Percentiles rank a stretch among this genome's conserved stretches.
These are phyloP conservation scores for Ianthella basta DNA, from an alignment of 37 sponge, comb jelly and placozoan species.

Conservation along the genomic window DNA sequence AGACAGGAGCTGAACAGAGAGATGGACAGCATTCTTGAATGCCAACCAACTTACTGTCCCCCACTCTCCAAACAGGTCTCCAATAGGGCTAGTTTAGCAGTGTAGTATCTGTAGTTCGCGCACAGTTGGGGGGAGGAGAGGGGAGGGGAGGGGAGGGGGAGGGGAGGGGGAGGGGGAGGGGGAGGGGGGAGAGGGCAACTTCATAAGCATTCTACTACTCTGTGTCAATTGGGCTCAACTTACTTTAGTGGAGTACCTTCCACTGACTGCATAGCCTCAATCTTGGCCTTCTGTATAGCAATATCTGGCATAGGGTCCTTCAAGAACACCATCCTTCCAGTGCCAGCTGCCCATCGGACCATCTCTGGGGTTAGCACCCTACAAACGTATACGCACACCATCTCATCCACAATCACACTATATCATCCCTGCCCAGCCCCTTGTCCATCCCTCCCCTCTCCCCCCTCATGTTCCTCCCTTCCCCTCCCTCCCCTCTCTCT, in stretches of 20 bases:
- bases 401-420: too few species aligned
- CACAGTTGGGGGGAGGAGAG: not conserved
- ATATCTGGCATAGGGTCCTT: constrained; percentile 76
- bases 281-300: constrained; percentile 50
- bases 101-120: constrained; percentile 68
- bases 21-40: not conserved
- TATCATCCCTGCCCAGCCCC: too few species aligned
- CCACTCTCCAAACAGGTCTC: constrained; percentile 67
- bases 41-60: constrained; percentile 61
- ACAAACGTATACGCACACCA: not conserved
- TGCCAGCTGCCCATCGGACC: constrained; percentile 77
- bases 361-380: constrained; percentile 82
- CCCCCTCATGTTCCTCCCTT: too few species aligned
- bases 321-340: constrained; percentile 80
- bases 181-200: not conserved
- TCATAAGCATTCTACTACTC: not conserved
- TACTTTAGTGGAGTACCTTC: constrained; percentile 68
- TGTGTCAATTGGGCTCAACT: not conserved
- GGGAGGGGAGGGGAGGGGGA: not conserved
- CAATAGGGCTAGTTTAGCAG: constrained; percentile 76
- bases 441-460: too few species aligned
- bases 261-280: constrained; percentile 64
- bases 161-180: not conserved
- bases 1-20: not conserved
- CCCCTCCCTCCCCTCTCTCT: too few species aligned